Conservation (phyloP, 2,888 invertebrate species). For the Drosophila pseudotalamancana region DNA sequence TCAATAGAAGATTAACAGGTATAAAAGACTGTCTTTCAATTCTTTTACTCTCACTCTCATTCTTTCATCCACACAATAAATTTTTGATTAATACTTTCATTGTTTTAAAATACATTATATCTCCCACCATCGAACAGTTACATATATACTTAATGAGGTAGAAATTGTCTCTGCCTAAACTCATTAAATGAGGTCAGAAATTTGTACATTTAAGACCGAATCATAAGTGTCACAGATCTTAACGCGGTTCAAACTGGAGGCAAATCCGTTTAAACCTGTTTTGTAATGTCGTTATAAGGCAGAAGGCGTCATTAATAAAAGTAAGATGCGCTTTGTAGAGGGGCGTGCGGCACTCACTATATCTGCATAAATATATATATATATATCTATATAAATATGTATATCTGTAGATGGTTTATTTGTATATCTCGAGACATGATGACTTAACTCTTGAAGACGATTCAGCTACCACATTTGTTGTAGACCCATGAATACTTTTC, state of each 20-base stretch:
- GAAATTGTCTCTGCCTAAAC: too few species aligned
- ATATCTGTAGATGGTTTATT: not conserved
- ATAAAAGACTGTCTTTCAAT: too few species aligned
- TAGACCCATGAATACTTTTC: constrained; percentile 29
- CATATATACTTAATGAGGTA: too few species aligned
- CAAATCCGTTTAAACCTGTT: too few species aligned
- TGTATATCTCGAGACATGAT: constrained; percentile 8
- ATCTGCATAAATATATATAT: not conserved
- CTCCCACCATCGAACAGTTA: too few species aligned
- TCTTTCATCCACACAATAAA: too few species aligned
- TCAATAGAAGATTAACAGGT: too few species aligned
- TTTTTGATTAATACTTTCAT: too few species aligned
- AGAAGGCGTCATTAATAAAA: constrained; percentile 17
- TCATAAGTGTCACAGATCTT: not conserved
- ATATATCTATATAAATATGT: not conserved
- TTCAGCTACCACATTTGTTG: constrained; percentile 26
- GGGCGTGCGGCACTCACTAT: constrained; percentile 5
- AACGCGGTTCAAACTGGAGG: not conserved
- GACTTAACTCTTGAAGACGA: constrained; percentile 22
- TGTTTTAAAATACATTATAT: too few species aligned
- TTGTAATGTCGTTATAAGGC: constrained; percentile 18
- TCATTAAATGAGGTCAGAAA: too few species aligned
- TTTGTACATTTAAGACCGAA: too few species aligned
- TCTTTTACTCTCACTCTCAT: too few species aligned
- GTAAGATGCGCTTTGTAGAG: not conserved